phyloP scores from a whole-genome alignment of 2,797 vertebrate genomes.

The Echiichthys vipera region DNA sequence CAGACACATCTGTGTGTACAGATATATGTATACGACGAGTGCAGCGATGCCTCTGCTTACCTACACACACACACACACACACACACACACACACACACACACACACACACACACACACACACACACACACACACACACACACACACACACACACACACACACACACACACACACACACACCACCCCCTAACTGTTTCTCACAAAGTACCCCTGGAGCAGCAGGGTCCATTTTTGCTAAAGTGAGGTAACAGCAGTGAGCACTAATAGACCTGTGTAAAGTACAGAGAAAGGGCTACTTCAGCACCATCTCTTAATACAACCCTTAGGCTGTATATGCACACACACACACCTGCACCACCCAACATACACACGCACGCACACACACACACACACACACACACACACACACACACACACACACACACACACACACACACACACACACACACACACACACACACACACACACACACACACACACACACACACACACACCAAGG shows the following conservation, averaged over 20 bases:
- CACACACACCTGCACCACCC: conserved; percentile 63
- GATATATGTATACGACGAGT: background rate
- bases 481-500: conserved; percentile 55
- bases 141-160: conserved; percentile 8
- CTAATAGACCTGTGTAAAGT: conserved; percentile 71
- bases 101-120: conserved; percentile 6
- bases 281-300: conserved; percentile 79
- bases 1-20: conserved; percentile 18
- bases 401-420: conserved; percentile 30
- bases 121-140: background rate
- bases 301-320: conserved; percentile 78
- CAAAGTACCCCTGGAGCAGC: conserved; percentile 42
- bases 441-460: conserved; percentile 21
- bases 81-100: conserved; percentile 16
- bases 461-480: conserved; percentile 31
- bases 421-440: background rate
- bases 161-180: conserved; percentile 11
- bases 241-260: conserved; percentile 60
- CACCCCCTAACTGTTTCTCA: conserved; percentile 43
- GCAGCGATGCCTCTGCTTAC: background rate
- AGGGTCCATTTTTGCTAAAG: conserved; percentile 67
- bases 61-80: conserved; percentile 1
- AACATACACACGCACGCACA: background rate
- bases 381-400: conserved; percentile 27
- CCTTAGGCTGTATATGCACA: conserved; percentile 70